Conservation (phyloP, 2,888 invertebrate species). For the Ichneumoninae sp. region DNA sequence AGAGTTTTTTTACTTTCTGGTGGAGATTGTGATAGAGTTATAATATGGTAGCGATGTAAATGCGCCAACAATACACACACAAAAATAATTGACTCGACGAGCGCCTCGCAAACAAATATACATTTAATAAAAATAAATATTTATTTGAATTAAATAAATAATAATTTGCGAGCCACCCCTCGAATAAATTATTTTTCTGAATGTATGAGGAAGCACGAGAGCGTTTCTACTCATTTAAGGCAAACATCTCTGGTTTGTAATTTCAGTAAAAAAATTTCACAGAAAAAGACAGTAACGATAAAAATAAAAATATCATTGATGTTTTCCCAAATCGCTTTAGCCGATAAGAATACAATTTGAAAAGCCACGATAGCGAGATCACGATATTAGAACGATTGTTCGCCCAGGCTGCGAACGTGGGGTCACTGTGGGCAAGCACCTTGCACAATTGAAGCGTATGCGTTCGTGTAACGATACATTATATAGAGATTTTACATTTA, state of each 20-base stretch:
- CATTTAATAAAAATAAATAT: too few species aligned
- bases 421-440: constrained; percentile 73
- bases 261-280: not conserved
- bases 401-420: constrained; percentile 68
- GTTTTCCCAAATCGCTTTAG: not conserved
- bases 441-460: constrained; percentile 79
- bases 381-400: constrained; percentile 43
- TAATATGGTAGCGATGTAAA: too few species aligned
- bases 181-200: not conserved
- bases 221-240: not conserved
- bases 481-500: constrained; percentile 68
- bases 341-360: constrained; percentile 28
- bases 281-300: not conserved
- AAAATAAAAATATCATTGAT: not conserved
- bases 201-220: not conserved
- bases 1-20: too few species aligned
- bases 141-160: not conserved
- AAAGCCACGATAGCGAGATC: not conserved
- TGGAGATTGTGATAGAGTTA: too few species aligned
- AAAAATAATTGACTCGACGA: too few species aligned
- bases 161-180: not conserved
- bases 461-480: constrained; percentile 76
- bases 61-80: too few species aligned
- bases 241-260: not conserved
- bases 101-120: too few species aligned